Evolutionary conservation across 2,113 vertebrate species (phyloP).

Genomic region (Xiphorhynchus elegans): DNA sequence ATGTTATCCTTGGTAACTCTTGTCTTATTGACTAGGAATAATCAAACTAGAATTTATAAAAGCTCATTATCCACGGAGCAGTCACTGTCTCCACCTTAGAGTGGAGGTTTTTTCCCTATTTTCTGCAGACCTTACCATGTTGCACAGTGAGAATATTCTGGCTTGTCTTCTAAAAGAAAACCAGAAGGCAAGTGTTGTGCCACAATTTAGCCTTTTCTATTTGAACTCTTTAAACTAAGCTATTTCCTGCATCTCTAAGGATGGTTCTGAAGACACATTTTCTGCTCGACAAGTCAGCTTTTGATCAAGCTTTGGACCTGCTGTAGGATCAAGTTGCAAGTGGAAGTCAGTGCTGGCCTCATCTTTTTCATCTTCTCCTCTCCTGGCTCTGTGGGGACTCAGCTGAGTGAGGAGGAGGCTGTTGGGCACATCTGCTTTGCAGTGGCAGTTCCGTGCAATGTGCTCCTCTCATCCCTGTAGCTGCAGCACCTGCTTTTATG

Average conservation of each 20-base stretch:
- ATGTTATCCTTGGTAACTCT: neutral
- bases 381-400: neutral
- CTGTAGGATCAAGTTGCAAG: neutral
- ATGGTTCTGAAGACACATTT: neutral
- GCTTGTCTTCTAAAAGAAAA: neutral
- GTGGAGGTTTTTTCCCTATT: neutral
- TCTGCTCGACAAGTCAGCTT: neutral
- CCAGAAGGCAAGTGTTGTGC: neutral
- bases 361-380: neutral
- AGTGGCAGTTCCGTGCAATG: neutral
- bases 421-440: neutral
- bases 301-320: neutral
- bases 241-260: neutral
- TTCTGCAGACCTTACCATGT: neutral
- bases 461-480: accelerated
- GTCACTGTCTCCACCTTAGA: neutral
- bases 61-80: neutral
- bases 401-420: neutral
- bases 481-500: neutral
- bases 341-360: neutral
- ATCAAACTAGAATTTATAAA: neutral
- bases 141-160: neutral
- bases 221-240: neutral
- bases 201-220: neutral
- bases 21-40: neutral